Base-by-base conservation (phyloP, 1,140 invertebrate species). In the Dermatophagoides farinae region DNA sequence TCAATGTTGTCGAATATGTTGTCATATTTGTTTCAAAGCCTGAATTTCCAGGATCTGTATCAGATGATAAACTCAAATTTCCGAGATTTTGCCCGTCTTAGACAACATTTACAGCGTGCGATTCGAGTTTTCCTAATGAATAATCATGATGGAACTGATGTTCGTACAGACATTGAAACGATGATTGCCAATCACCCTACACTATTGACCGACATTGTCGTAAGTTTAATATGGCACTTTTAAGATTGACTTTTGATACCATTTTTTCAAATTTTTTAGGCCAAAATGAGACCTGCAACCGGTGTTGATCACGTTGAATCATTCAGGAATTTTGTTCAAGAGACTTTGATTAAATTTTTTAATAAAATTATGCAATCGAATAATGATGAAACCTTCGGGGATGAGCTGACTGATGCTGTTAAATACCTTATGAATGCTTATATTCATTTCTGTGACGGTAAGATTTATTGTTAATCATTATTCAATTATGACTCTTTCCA, bases 31-130 rank as follows among this genome's bases (percentile, higher is more conserved):
- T 70, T 72, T 0, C 66, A 67, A 58, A 68, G 70, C 25, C 62
- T 76, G 39, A 72, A 75, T 12, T 70, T 77, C 54, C 60, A 68
- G 8, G 76, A 78, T 67, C 65, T 78, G 40, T 62, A 74, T 22
- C 66, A 67, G 14, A 65, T 76, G 14, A 69, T 76, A 40, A 67
- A 73, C 37, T 71, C 75, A 22, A 69, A 72, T 37, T 65, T 69
- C 16, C 67, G 65, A 9, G 62, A 68, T 10, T 62, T 75, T 9
- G 66, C 66, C 38, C 62, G 61, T 14, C 51, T 73, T 20, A 63
- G 67, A n/a, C 52, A 47, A 38, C 68, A 63, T 49, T 65, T 75
- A 50, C 62, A 65, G 41, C 61, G 68, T 37, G 74, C 74, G 62
- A 53, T 74, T 0, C 59, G 62, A 38, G 59, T 67, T 4, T 59